Base-by-base conservation (phyloP, 2,888 invertebrate genomes). In the Apoda limacodes region DNA sequence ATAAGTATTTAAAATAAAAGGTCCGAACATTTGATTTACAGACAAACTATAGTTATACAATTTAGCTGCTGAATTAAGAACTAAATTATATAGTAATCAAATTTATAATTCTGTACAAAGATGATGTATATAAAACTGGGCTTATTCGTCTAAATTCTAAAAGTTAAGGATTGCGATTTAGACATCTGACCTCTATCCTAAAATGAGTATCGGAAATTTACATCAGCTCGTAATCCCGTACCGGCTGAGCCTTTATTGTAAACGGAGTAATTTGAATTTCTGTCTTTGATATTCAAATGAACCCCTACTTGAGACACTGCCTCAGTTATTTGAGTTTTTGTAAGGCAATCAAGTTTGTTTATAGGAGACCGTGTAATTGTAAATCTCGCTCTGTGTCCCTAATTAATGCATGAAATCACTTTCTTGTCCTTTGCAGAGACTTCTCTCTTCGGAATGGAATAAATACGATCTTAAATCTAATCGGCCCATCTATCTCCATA, bases 261-360 rank as follows among this genome's bases (percentile, higher is more conserved):
- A 80, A 76, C 78, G 78, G 55, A 60, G 74, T 74, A 75, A 80
- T 80, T 80, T 78, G 74, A 78, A 80, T 78, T 78, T 75, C n/a
- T 60, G 78, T 69, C 80, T 80, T 80, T 80, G 80, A 78, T 76
- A 80, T 80, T 78, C 66, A 78, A 80, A 80, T 80, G 74, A 76
- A 64, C 60, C 70, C 64, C 69, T 71, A 75, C 78, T 80, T 78
- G 75, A 78, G 78, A 80, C 80, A 78, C 63, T 75, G 76, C 72
- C 76, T 76, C 74, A 78, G 76, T 75, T 78, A 80, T 76, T 78
- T 69, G 75, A 76, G 74, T 78, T 80, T 80, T 80, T 80, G 76
- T 80, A 78, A 78, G 76, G 76, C 76, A 76, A 78, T 80, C 78
- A 74, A 78, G 74, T 75, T 78, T 78, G 78, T 78, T 78, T 78